Evolutionary conservation across 2,888 invertebrate species (phyloP), one percentile per base, ranked within the genome.

Genomic region (Cataglyphis albicans): DNA sequence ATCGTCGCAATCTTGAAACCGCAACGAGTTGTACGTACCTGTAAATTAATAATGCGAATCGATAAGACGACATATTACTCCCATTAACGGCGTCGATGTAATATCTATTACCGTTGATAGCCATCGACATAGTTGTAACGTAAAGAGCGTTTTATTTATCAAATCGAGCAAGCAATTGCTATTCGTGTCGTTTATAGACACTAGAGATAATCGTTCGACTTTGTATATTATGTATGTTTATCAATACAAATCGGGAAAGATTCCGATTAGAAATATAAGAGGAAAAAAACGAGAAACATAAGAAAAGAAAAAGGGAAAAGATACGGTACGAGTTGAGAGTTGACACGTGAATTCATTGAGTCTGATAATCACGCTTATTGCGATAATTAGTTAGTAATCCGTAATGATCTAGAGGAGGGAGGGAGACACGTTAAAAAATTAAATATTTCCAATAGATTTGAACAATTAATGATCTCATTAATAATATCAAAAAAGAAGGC

Each of bases 41-140:
- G 57, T 80, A 70, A 80, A 70, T 80, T 70, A 80, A 80, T 80
- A 80, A 70, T 25, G 70, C 59, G 12, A 59, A 72, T 80, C 78
- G 78, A 72, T 72, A 61, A 80, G 72, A 72, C 78, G 32, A 9
- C 76, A 41, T 59, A 70, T 78, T 70, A 78, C 32, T 57, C 15
- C n/a, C 59, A 78, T 70, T 70, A 78, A 44, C 7, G 59, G 12
- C 21, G 21, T 18, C 32, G n/a, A 2, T 78, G 18, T 7, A 44
- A 72, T 44, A 72, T 72, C 59, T 70, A 59, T 80, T 70, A 70
- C 25, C 12, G 1, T 18, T 29, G 78, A 80, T 70, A 78, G 44
- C 35, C 44, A 70, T 78, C 72, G 59, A 72, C 35, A 67, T 41
- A 55, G 29, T 41, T 67, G 57, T 67, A 67, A 76, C 57, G 48